phyloP scores from a whole-genome alignment of 2,888 invertebrate genomes.

The Noctua janthe region DNA sequence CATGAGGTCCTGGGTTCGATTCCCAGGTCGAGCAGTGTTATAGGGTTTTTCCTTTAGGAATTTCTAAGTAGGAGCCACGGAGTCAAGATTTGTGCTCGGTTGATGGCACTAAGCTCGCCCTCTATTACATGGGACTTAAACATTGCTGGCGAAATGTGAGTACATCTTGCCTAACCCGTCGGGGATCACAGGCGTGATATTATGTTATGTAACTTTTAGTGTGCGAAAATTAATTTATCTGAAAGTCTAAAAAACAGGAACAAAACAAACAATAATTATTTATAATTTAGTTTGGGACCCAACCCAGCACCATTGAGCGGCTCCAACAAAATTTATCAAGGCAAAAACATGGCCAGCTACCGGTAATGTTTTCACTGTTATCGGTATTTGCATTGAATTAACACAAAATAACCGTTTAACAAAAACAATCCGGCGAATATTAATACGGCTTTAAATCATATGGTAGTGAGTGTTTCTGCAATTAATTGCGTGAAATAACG shows the following conservation, averaged over 20 bases:
- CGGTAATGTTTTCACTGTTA: constrained; percentile 67
- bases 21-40: too few relatives aligned
- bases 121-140: too few relatives aligned
- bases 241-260: neutral
- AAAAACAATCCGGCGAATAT: constrained; percentile 80
- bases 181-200: too few relatives aligned
- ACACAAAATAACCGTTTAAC: constrained; percentile 84
- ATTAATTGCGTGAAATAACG: constrained; percentile 86
- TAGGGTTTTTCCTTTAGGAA: too few relatives aligned
- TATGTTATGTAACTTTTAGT: neutral
- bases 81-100: too few relatives aligned
- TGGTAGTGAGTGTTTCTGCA: constrained; percentile 84
- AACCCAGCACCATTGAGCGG: constrained; percentile 29
- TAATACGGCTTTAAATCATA: constrained; percentile 85
- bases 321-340: constrained; percentile 50
- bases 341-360: constrained; percentile 54
- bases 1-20: too few relatives aligned
- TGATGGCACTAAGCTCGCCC: too few relatives aligned
- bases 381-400: constrained; percentile 79
- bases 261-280: constrained; percentile 46
- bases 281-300: constrained; percentile 19
- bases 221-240: neutral
- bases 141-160: too few relatives aligned
- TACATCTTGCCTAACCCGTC: too few relatives aligned
- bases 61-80: too few relatives aligned